Evolutionary conservation across 2,797 vertebrate genomes (phyloP).

Genomic region (Ispidina picta): DNA sequence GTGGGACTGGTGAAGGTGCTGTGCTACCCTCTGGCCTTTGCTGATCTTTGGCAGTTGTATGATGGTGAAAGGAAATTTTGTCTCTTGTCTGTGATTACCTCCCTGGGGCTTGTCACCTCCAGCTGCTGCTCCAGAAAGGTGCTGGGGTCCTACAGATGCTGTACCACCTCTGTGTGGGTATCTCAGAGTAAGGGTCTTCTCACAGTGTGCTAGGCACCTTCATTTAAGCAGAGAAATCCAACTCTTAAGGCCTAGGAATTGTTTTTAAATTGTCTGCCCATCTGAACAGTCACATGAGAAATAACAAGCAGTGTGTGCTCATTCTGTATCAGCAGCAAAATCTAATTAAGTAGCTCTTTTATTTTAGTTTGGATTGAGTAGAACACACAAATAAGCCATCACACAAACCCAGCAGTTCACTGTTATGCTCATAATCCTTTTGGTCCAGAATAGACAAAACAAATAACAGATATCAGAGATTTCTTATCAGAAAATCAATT

Average conservation of each 20-base stretch:
- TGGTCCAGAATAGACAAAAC: not conserved
- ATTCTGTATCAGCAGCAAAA: not conserved
- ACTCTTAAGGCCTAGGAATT: not conserved
- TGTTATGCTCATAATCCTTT: not conserved
- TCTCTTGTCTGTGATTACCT: not conserved
- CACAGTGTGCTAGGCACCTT: rapidly evolving
- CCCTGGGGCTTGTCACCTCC: not conserved
- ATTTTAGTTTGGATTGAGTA: not conserved
- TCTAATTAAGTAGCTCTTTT: constrained; percentile 14
- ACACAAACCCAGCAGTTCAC: not conserved
- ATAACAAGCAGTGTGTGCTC: not conserved
- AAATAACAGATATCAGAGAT: not conserved
- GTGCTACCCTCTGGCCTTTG: not conserved
- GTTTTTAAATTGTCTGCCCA: not conserved
- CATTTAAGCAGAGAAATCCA: not conserved
- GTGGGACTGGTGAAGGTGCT: not conserved
- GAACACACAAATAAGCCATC: constrained; percentile 7
- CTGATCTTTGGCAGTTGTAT: not conserved
- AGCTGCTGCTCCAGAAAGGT: not conserved
- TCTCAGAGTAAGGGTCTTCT: not conserved
- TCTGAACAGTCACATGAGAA: not conserved
- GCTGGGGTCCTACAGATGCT: not conserved
- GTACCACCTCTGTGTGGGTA: not conserved
- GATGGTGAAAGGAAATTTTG: not conserved
- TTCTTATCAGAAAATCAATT: constrained; percentile 1